A percentile compares a stretch with the other conserved stretches of the same genome.
phyloP scores from a whole-genome alignment of 2,113 vertebrate species.

The Solea solea region DNA sequence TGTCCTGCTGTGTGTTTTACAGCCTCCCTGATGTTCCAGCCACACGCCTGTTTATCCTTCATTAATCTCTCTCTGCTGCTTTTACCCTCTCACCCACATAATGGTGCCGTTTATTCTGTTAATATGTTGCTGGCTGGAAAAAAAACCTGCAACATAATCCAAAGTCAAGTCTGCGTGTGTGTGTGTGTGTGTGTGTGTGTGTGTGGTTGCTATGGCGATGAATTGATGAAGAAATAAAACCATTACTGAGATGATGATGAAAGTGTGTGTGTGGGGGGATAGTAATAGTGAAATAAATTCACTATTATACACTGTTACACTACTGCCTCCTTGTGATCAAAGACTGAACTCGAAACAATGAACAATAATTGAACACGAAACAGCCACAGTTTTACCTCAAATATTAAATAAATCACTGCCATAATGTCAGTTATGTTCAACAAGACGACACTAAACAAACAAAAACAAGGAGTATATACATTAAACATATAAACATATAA shows the following conservation, averaged over 20 bases:
- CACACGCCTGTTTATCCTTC: conserved; percentile 61
- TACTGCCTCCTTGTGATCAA: conserved; percentile 47
- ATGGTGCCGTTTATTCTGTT: conserved; percentile 58
- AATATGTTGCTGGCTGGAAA: conserved; percentile 48
- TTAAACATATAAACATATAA: too few species aligned
- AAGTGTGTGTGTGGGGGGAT: neutral
- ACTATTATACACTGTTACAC: conserved; percentile 12
- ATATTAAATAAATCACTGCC: too few species aligned
- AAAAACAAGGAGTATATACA: too few species aligned
- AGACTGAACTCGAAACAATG: too few species aligned
- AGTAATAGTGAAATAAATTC: neutral
- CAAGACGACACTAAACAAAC: too few species aligned
- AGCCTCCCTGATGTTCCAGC: conserved; percentile 40
- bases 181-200: conserved; percentile 8
- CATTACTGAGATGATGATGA: neutral
- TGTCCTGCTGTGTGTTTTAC: conserved; percentile 44
- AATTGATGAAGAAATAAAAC: conserved; percentile 22
- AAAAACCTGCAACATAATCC: conserved; percentile 61
- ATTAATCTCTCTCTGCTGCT: conserved; percentile 60
- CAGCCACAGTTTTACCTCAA: too few species aligned
- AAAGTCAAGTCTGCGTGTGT: conserved; percentile 14
- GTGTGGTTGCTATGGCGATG: conserved; percentile 51
- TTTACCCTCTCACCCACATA: conserved; percentile 30
- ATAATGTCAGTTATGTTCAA: too few species aligned
- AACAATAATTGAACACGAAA: too few species aligned